Conservation (phyloP, 2,888 invertebrate genomes). For the Drosophila meridionalis region DNA sequence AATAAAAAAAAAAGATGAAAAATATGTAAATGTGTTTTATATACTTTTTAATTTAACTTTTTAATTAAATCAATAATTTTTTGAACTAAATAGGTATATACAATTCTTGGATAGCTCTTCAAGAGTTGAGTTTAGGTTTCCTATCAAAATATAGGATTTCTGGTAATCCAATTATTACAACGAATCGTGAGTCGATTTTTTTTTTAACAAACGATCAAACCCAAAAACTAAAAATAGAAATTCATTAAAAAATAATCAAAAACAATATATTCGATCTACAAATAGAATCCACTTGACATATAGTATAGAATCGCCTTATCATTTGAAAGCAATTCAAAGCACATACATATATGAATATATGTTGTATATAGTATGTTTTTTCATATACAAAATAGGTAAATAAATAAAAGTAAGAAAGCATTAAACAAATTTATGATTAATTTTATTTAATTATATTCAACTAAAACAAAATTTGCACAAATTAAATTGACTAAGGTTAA, state of each 20-base stretch:
- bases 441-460: constrained; percentile 61
- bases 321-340: no score
- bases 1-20: constrained; percentile 17
- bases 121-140: background rate
- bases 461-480: constrained; percentile 69
- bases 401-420: background rate
- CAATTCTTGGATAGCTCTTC: background rate
- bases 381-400: background rate
- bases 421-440: constrained; percentile 44
- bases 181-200: background rate
- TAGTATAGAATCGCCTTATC: no score
- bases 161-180: no score
- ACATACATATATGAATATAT: no score
- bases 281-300: background rate
- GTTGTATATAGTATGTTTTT: background rate
- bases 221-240: background rate
- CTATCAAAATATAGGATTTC: background rate
- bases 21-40: background rate
- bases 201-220: no score
- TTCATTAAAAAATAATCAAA: background rate
- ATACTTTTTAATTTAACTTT: background rate
- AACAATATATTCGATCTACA: background rate
- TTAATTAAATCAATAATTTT: background rate
- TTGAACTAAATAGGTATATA: background rate
- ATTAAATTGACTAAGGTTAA: constrained; percentile 60